Evolutionary conservation across 1,140 invertebrate genomes (phyloP), one percentile per base, ranked within the genome.

Genomic region (Branchinecta lynchi): DNA sequence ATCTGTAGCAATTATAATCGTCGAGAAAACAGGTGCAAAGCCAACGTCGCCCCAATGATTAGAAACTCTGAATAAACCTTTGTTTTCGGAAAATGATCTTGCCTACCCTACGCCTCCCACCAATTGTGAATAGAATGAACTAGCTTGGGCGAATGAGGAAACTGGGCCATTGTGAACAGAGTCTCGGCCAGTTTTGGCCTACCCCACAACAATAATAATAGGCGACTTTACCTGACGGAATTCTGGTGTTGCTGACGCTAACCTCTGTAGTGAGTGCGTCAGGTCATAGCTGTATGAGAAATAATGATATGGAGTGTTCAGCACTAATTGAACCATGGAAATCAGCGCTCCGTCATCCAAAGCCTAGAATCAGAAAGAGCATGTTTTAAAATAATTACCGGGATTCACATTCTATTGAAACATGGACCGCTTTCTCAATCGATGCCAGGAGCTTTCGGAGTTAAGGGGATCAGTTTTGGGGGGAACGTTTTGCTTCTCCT

Each of bases 221-320:
- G 66, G 70, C 78, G 70, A 66, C 77, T 32, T 75, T 77, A 87
- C 86, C 77, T 86, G 84, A 69, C 87, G 79, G 77, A 94, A 96
- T 71, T 93, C 89, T 5, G 90, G 87, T 17, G 86, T 84, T n/a
- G 90, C 89, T 68, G 91, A 89, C 74, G 93, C 87, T 45, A 96
- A 80, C 67, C 92, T 82, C 77, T 98, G 96, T 75, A 96, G 81
- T 0, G 90, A 87, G 77, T 96, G 93, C 45, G 91, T 96, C 20
- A 99, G 77, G 80, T 99, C 95, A 76, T 94, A 96, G 0, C 89
- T 87, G 71, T 94, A 89, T 44, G 92, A 96, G 80, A 92, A 96
- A 78, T 96, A 96, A 73, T 92, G 92, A 72, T 85, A 84, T 8
- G 90, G 89, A 10, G 87, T 89, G 66, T 86, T 84, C 68, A 97